Percentiles rank a stretch among this genome's conserved stretches.
These are phyloP conservation scores for Perca fluviatilis DNA, from an alignment of 2,113 vertebrate species.

Conservation along the genomic window DNA sequence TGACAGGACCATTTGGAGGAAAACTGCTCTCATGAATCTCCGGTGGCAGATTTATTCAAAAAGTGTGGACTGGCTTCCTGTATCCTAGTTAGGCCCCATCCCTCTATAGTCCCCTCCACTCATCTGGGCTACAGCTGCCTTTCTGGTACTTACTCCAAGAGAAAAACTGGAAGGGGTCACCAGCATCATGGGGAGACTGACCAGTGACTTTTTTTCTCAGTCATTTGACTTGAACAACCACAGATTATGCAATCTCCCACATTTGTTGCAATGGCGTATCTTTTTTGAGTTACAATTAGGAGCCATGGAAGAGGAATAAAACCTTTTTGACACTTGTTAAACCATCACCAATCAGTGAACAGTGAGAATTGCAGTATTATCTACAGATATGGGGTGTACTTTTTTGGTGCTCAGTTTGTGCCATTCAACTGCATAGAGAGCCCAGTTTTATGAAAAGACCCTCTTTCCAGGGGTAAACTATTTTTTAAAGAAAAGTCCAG, in stretches of 20 bases:
- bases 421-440: no score
- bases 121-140: constrained; percentile 76
- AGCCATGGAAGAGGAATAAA: no score
- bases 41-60: constrained; percentile 59
- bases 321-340: not conserved
- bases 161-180: constrained; percentile 8
- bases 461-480: no score
- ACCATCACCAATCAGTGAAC: not conserved
- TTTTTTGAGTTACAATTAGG: not conserved
- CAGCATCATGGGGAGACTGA: constrained; percentile 14
- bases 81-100: constrained; percentile 23
- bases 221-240: no score
- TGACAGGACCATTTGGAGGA: constrained; percentile 46
- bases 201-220: not conserved
- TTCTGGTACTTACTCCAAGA: constrained; percentile 11
- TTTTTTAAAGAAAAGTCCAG: no score
- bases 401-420: not conserved
- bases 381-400: not conserved
- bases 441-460: no score
- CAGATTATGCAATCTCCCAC: not conserved
- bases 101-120: constrained; percentile 27
- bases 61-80: constrained; percentile 41
- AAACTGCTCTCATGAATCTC: constrained; percentile 57
- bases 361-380: not conserved
- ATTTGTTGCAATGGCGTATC: not conserved